Conservation (phyloP, 2,888 invertebrate species). For the Lypha dubia region DNA sequence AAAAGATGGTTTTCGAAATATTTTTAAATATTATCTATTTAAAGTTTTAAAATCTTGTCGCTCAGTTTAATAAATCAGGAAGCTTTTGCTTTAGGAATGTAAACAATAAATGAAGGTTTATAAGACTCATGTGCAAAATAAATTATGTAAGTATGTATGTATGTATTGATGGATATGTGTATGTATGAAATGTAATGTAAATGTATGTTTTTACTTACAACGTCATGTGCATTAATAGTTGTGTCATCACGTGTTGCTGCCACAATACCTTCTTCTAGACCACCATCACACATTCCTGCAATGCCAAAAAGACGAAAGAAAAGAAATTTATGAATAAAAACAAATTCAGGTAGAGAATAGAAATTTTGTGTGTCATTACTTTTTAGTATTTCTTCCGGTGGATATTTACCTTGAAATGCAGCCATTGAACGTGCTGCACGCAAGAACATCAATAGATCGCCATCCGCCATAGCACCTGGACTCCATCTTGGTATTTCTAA, state of each 20-base stretch:
- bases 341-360: conserved; percentile 43
- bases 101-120: neutral
- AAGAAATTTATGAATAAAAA: conserved; percentile 56
- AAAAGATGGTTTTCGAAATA: too few species aligned
- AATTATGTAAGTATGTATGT: neutral
- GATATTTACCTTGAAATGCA: conserved; percentile 90
- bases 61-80: neutral
- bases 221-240: conserved; percentile 97
- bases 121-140: neutral
- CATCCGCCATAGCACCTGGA: conserved; percentile 95
- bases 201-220: conserved; percentile 85
- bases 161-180: neutral
- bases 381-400: conserved; percentile 69
- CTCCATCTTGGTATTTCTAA: conserved; percentile 96
- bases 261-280: conserved; percentile 98
- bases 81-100: neutral
- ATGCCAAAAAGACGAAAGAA: conserved; percentile 46
- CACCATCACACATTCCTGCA: conserved; percentile 97
- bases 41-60: neutral
- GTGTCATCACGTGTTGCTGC: conserved; percentile 98
- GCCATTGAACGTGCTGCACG: conserved; percentile 98
- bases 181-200: neutral
- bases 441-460: conserved; percentile 98
- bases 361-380: conserved; percentile 73
- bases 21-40: too few species aligned